Base-by-base conservation (phyloP, 2,113 vertebrate genomes). In the Polypterus bichir region DNA sequence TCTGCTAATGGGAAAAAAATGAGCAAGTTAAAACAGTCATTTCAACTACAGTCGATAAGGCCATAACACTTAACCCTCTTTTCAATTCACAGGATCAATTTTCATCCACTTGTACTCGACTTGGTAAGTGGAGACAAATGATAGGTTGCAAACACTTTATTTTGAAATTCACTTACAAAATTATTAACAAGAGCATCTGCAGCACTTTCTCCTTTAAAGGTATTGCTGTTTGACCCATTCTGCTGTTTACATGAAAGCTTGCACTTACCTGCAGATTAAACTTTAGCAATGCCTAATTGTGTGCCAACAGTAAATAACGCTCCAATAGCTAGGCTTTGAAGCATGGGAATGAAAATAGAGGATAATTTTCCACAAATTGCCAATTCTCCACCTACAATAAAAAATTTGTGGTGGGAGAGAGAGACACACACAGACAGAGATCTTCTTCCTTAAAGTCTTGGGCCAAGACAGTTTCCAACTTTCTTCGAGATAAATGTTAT, bases 81-180 rank as follows among this genome's bases (percentile, higher is more conserved):
- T 92, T 88, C 89, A 92, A 92, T 94, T 90, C 86, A 84, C 87
- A 82, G 79, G 85, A 89, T 94, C 90, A 87, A 91, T 97, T 96
- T 93, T 93, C 88, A 87, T 82, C 82, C 88, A 91, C 87, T 95
- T 76, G 76, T 84, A 89, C 81, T 82, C 80, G 74, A 86, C 88
- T 89, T 82, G 62, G 77, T 85, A 85, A 91, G 86, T 88, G 92
- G 88, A 85, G 84, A 87, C 87, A 95, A 93, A 97, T 92, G 87
- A 96, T 81, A 88, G 77, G 82, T 89, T 97, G 86, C 81, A 84
- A 80, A 84, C 86, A 89, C 87, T 93, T 94, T 86, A 93, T 91
- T 94, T 91, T 88, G 88, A 88, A 88, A 90, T 88, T 90, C 85
- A 83, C 82, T 88, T 80, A 74, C 82, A 81, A 83, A 92, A 84